These are phyloP conservation scores for Rhinogobio ventralis DNA, from an alignment of 2,797 vertebrate genomes.

Conservation along the genomic window DNA sequence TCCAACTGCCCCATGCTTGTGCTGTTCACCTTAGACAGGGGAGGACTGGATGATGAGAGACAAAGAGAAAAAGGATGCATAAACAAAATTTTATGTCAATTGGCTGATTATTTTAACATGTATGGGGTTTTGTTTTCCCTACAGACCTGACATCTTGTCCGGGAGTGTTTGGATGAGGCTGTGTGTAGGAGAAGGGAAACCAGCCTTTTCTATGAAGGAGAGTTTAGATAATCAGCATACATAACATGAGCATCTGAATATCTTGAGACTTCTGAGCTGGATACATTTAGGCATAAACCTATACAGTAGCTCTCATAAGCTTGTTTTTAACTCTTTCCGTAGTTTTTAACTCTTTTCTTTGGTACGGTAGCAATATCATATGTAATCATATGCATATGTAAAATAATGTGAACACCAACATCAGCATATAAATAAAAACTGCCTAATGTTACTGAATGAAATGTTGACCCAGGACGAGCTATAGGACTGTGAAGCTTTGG, in stretches of 20 bases:
- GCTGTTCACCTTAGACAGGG: constrained; percentile 84
- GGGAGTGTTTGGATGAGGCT: constrained; percentile 70
- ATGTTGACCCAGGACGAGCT: too few relatives aligned
- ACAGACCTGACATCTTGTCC: constrained; percentile 76
- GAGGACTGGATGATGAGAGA: constrained; percentile 66
- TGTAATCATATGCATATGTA: too few relatives aligned
- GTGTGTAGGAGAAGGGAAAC: constrained; percentile 90
- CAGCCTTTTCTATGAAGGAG: constrained; percentile 84
- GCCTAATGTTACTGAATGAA: too few relatives aligned
- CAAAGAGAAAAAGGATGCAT: not conserved
- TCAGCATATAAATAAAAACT: too few relatives aligned
- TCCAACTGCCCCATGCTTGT: constrained; percentile 85
- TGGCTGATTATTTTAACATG: not conserved
- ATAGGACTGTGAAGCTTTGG: too few relatives aligned
- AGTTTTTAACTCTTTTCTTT: not conserved
- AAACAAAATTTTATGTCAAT: not conserved
- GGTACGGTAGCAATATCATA: too few relatives aligned
- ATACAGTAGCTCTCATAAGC: not conserved
- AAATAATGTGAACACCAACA: too few relatives aligned
- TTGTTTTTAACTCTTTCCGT: not conserved
- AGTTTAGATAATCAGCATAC: constrained; percentile 33
- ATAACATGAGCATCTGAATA: not conserved
- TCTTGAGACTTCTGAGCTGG: not conserved
- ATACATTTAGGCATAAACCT: not conserved
- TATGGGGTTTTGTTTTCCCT: not conserved